Conservation (phyloP, 2,113 vertebrate species). For the Macroglossus sobrinus region DNA sequence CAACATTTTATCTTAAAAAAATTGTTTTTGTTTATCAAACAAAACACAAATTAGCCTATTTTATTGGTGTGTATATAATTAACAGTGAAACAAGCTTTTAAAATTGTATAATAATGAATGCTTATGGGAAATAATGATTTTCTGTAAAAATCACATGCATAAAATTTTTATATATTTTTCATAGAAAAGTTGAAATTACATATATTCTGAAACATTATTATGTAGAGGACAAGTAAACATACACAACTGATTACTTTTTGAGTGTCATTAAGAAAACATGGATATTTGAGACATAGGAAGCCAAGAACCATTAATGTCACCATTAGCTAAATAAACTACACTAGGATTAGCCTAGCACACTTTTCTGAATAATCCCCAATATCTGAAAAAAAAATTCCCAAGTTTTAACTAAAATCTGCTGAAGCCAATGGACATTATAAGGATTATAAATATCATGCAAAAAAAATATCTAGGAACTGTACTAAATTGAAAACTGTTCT, state of each 20-base stretch:
- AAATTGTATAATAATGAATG: conserved; percentile 51
- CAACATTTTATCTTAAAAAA: background rate
- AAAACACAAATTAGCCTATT: conserved; percentile 1
- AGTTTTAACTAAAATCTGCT: background rate
- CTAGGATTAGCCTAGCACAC: background rate
- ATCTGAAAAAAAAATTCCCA: background rate
- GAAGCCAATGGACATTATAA: background rate
- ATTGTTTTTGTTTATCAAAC: conserved; percentile 24
- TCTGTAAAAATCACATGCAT: conserved; percentile 19
- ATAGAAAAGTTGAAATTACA: conserved; percentile 28
- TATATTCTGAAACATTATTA: conserved; percentile 24
- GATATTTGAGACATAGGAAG: background rate
- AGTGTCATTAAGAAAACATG: background rate
- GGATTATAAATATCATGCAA: background rate
- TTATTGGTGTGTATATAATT: background rate
- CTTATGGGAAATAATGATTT: background rate
- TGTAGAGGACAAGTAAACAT: background rate
- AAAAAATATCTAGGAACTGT: background rate
- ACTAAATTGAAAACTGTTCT: background rate
- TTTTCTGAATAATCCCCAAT: background rate
- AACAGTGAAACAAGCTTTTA: conserved; percentile 31
- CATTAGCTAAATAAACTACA: background rate
- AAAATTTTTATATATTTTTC: conserved; percentile 56
- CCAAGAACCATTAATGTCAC: background rate
- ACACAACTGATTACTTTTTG: background rate